Base-by-base conservation (phyloP, 2,888 invertebrate genomes). In the Stictocephala bisonia region DNA sequence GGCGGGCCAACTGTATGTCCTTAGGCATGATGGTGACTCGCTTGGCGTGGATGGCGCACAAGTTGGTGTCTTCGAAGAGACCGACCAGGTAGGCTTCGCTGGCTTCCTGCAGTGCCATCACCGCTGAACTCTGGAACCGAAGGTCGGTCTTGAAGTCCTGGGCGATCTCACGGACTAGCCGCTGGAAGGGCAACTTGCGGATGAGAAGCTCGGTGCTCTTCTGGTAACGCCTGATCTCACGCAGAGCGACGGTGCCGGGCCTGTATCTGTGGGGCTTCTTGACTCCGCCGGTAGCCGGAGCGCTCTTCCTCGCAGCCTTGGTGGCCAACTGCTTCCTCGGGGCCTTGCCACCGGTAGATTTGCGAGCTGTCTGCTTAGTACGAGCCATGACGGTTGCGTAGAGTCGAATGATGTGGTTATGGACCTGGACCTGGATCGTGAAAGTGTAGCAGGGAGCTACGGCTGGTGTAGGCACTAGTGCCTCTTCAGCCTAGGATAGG, bases 141-240 rank as follows among this genome's bases (percentile, higher is more conserved):
- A 96, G 87, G 86, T 96, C 96, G 80, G 96, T 96, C 85, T 97
- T 97, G 91, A 97, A 97, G 85, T 97, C 96, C 83, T 97, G 96
- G 1, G 97, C 97, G 82, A 97, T 97, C 91, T 97, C 97, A 90
- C 97, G 92, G 79, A 97, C 97, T 82, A 97, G 87, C 81, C 96
- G 93, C 85, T 97, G 97, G 91, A 97, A 97, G 3, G 97, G 97
- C 86, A 97, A 87, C 85, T 97, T 97, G 82, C 96, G 91, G 87
- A 97, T 97, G 80, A 97, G 87, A 90, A 97, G 89, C 85, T 97
- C 97, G 3, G 97, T 97, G 0, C 95, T 95, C 84, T 97, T 97
- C 86, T 97, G 97, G 85, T 97, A 97, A 86, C 97, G 92, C 87
- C 97, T 91, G 85, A 97, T 97, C 89, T 97, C 97, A 87, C 97